Evolutionary conservation across 92 coral and sea anemone species (phyloP).

Genomic region (Virgularia gustaviana): DNA sequence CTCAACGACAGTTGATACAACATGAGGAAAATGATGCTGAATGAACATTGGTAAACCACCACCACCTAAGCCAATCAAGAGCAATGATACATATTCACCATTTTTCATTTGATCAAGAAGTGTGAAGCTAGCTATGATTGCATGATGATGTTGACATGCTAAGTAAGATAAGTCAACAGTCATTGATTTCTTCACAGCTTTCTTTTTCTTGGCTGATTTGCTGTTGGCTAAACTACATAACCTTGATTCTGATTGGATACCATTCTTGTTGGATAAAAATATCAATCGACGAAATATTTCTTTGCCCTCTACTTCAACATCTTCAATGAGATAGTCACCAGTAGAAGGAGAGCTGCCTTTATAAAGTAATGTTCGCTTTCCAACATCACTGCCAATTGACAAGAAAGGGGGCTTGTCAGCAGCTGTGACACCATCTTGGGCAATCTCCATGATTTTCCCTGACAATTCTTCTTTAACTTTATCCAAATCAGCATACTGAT

Average conservation of each 20-base stretch:
- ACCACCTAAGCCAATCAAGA: slow-evolving; percentile 83
- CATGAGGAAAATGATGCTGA: slow-evolving; percentile 65
- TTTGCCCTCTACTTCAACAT: slow-evolving; percentile 62
- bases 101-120: slow-evolving; percentile 41
- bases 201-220: slow-evolving; percentile 47
- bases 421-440: slow-evolving; percentile 62
- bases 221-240: slow-evolving; percentile 21
- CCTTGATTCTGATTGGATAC: slow-evolving; percentile 83
- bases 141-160: slow-evolving; percentile 68
- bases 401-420: slow-evolving; percentile 76
- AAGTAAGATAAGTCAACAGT: slow-evolving; percentile 66
- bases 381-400: slow-evolving; percentile 85
- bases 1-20: slow-evolving; percentile 58
- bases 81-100: slow-evolving; percentile 8
- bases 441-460: slow-evolving; percentile 83
- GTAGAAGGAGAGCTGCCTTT: slow-evolving; percentile 61
- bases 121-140: slow-evolving; percentile 68
- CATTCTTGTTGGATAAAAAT: slow-evolving; percentile 68
- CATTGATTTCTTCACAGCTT: neutral
- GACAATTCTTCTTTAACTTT: slow-evolving; percentile 78
- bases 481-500: slow-evolving; percentile 61
- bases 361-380: slow-evolving; percentile 64
- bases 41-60: slow-evolving; percentile 90
- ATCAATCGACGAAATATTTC: slow-evolving; percentile 72
- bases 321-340: slow-evolving; percentile 86